These are phyloP conservation scores for Taxidea taxus DNA, from an alignment of 2,113 vertebrate genomes.

Conservation along the genomic window DNA sequence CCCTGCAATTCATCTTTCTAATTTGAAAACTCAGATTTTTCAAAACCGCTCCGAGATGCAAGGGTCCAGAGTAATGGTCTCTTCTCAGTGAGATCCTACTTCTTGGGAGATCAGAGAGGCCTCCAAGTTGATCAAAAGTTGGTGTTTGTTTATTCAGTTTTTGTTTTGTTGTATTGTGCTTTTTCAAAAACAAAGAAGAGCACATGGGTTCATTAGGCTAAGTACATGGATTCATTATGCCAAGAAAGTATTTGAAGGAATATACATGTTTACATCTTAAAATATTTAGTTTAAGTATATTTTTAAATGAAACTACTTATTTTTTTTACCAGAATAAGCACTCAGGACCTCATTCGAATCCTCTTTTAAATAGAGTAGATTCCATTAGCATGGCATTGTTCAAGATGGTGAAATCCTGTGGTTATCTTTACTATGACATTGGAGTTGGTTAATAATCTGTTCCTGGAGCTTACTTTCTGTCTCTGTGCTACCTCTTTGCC, in stretches of 20 bases:
- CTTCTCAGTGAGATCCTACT: not conserved
- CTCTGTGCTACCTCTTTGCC: not conserved
- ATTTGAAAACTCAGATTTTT: slow-evolving; percentile 30
- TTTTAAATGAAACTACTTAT: not conserved
- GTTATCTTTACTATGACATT: not conserved
- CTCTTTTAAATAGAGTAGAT: not conserved
- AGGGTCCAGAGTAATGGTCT: not conserved
- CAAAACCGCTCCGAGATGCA: not conserved
- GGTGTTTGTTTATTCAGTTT: not conserved
- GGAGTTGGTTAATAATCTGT: not conserved
- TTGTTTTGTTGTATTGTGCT: not conserved
- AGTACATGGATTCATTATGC: not conserved
- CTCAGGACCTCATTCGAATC: not conserved
- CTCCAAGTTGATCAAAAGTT: not conserved
- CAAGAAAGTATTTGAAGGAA: not conserved
- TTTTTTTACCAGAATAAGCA: not conserved
- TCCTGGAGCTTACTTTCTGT: not conserved
- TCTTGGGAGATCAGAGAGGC: not conserved
- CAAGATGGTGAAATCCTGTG: not conserved
- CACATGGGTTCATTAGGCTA: not conserved
- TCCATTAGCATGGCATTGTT: not conserved
- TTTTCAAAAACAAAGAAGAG: not conserved
- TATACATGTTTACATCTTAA: not conserved
- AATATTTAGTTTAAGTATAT: not conserved
- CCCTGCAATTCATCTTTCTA: not conserved